Evolutionary conservation across 2,888 invertebrate species (phyloP), one percentile per base, ranked within the genome.

Genomic region (Cyclophora punctaria): DNA sequence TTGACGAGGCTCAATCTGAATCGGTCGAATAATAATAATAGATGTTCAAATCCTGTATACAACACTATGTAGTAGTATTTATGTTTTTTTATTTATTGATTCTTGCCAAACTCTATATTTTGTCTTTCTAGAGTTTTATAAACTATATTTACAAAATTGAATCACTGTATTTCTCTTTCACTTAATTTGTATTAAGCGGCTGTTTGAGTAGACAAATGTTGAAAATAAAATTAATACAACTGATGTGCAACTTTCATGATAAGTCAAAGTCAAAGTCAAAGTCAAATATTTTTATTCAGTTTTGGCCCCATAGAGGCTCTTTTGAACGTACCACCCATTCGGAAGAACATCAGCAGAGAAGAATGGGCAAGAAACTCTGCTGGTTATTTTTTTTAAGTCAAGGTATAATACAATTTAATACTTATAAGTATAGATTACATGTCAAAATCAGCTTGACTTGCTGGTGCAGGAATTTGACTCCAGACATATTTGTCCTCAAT

Each of bases 1-100:
- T 90, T 97, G 73, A 93, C 96, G 71, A 94, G 94, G 91, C 91
- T 97, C 83, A 93, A 93, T 87, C 90, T 93, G 83, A 92, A 91
- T 81, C 93, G 94, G 89, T 92, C 87, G 91, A 93, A 87, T 77
- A 93, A 86, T 75, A 20, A 20, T 5, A 87, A 83, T 80, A 86
- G 91, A 86, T 90, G 91, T 85, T 94, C 94, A 84, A 93, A 95
- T 89, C 92, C 94, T 75, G 94, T 95, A 83, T 96, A 95, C 89
- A 96, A 96, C 90, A 96, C 95, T 75, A 95, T 96, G 96, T 96
- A 93, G 93, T 75, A 76, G 66, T 80, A 82, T 80, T 84, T 80
- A 77, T 80, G 75, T 57, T 76, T 80, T 83, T 83, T 85, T 81
- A 84, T 85, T 84, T 86, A 85, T 80, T 83, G 78, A 86, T 86